Base-by-base conservation (phyloP, 1,140 invertebrate species). In the Epicauta chinensis region DNA sequence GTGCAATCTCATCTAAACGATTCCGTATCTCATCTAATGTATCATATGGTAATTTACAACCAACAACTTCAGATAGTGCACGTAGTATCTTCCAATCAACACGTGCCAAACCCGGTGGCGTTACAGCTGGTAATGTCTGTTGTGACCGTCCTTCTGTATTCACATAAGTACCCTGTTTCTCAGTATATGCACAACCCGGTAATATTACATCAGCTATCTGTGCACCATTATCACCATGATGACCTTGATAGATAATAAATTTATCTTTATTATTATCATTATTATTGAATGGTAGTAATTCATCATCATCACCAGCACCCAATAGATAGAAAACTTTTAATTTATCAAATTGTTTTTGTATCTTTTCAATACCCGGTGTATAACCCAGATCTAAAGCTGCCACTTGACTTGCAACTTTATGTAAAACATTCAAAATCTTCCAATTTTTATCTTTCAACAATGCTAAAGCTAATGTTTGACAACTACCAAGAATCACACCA, bases 41-140 rank as follows among this genome's bases (percentile, higher is more conserved):
- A 64, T 98, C 93, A 70, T 98, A 99, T 0, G 93, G 90, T 42
- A 99, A 78, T 51, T 81, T 80, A 35, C 76, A 68, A 38, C 89
- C 93, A 14, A 86, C 72, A 60, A 99, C 80, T 83, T 95, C 77
- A 12, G 79, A 81, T 2, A 82, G 66, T 10, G 81, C 77, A 51
- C 80, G 76, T 58, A 99, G 85, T 53, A 99, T 97, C 77, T 99
- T 98, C 97, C 97, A 99, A 75, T 99, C 97, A 59, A 93, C 91
- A 50, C 94, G 80, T 1, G 93, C 94, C 73, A 89, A 78, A 53
- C 95, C 95, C 11, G 96, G 96, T 35, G 96, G 90, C 16, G 88
- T 84, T n/a, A 98, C 84, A 11, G 95, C 96, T 2, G 83, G 76
- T 35, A 87, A 75, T 1, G 93, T 95, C 76, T 94, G 86, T 74